These are phyloP conservation scores for Trachelipus rathkii DNA, from an alignment of 1,140 invertebrate species.

Conservation along the genomic window DNA sequence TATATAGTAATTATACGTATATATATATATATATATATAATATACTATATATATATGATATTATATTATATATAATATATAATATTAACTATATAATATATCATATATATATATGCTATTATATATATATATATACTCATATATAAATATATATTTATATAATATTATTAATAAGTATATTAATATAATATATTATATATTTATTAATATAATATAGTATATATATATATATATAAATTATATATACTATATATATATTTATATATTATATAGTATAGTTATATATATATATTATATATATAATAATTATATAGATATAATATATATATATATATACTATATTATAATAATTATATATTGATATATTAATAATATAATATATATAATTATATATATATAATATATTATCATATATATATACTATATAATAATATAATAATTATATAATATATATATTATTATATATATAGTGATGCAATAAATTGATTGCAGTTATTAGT, in stretches of 20 bases:
- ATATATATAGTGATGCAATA: background rate
- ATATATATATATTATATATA: slow-evolving; percentile 15
- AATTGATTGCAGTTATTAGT: background rate
- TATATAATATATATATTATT: background rate
- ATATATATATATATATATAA: slow-evolving; percentile 15
- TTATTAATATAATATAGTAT: background rate
- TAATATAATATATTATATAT: slow-evolving; percentile 15
- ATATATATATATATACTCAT: background rate
- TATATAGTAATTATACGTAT: too few species aligned
- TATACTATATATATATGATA: slow-evolving; percentile 4
- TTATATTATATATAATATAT: background rate
- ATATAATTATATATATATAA: background rate
- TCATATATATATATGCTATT: slow-evolving; percentile 4
- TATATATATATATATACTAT: background rate
- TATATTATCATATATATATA: slow-evolving; percentile 15
- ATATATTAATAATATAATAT: background rate
- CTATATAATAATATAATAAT: background rate
- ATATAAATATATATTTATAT: background rate
- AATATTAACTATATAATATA: slow-evolving; percentile 15
- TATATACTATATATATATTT: background rate
- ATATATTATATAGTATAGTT: background rate
- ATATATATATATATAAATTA: background rate
- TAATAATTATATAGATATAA: slow-evolving; percentile 9
- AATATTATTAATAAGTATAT: too few species aligned
- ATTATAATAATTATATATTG: background rate